Conservation (phyloP, 1,140 invertebrate species). For the Radopholus similis region DNA sequence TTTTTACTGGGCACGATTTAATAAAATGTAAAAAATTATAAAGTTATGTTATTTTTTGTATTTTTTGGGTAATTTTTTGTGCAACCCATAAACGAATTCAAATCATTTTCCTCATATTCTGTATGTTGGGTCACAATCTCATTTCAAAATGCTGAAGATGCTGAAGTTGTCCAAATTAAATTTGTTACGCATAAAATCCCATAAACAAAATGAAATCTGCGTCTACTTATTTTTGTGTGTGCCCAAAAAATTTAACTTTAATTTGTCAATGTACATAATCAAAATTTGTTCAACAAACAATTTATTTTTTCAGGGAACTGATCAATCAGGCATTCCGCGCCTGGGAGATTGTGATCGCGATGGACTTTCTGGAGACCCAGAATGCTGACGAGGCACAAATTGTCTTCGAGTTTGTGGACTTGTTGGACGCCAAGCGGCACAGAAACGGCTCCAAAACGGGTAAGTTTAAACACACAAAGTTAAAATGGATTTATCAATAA, state of each 20-base stretch:
- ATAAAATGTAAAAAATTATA: too few relatives aligned
- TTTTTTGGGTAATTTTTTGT: too few relatives aligned
- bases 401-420: slow-evolving; percentile 33
- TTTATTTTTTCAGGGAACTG: slow-evolving; percentile 31
- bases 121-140: too few relatives aligned
- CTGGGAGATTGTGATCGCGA: slow-evolving; percentile 43
- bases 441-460: slow-evolving; percentile 21
- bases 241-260: background rate
- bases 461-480: slow-evolving; percentile 18
- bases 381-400: slow-evolving; percentile 30
- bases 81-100: too few relatives aligned
- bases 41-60: too few relatives aligned
- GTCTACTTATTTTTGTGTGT: background rate
- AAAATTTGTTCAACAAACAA: background rate
- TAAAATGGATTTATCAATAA: too few relatives aligned
- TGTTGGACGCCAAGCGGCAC: slow-evolving; percentile 1
- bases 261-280: background rate
- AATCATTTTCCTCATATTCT: too few relatives aligned
- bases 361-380: slow-evolving; percentile 28
- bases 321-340: slow-evolving; percentile 37
- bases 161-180: slow-evolving; percentile 9
- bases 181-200: background rate
- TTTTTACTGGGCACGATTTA: too few relatives aligned
- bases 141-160: too few relatives aligned
- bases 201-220: background rate